These are phyloP conservation scores for Phymanthus crucifer DNA, from an alignment of 92 coral and sea anemone species.

Conservation along the genomic window DNA sequence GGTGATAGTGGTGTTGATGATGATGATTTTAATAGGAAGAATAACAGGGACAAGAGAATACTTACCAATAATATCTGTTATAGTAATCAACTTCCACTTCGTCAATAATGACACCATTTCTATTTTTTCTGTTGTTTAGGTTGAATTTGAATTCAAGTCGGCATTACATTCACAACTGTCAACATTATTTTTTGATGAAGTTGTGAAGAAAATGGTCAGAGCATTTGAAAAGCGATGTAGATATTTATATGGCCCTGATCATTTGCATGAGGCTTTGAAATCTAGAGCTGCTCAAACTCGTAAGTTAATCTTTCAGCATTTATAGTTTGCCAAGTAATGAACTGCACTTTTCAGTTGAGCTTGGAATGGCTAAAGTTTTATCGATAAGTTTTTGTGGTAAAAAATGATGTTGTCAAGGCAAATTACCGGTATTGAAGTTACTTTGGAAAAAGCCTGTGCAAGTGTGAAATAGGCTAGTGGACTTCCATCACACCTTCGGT, in stretches of 20 bases:
- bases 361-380: too few species aligned
- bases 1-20: too few species aligned
- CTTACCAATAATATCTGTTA: too few species aligned
- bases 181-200: constrained; percentile 94
- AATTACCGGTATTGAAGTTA: too few species aligned
- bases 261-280: constrained; percentile 51
- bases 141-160: constrained; percentile 95
- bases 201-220: constrained; percentile 95
- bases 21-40: too few species aligned
- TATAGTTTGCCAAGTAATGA: neutral
- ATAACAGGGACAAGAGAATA: too few species aligned
- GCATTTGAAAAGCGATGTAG: constrained; percentile 94
- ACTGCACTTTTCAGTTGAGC: too few species aligned
- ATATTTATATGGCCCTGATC: constrained; percentile 89
- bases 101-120: neutral
- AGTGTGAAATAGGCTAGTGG: too few species aligned
- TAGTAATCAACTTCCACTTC: neutral
- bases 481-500: too few species aligned
- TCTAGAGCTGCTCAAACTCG: constrained; percentile 73
- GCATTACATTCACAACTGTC: constrained; percentile 86
- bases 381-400: too few species aligned
- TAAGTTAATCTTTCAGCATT: constrained; percentile 11
- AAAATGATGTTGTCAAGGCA: too few species aligned
- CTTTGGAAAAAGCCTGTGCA: too few species aligned
- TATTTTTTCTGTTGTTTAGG: constrained; percentile 43